Evolutionary conservation across 1,140 invertebrate species (phyloP), one percentile per base, ranked within the genome.

Genomic region (Augochlora pura): DNA sequence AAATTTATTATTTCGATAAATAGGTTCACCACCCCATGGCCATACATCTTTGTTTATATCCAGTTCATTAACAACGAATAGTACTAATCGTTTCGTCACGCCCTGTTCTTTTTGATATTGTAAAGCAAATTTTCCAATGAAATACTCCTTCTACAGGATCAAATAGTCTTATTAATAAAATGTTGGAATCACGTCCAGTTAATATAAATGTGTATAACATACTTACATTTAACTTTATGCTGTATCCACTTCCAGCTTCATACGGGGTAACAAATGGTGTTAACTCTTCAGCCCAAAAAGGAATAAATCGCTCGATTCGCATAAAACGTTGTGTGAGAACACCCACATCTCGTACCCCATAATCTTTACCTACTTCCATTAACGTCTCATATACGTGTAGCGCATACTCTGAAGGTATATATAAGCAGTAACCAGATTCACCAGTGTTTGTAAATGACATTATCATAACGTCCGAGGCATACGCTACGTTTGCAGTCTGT

Each of bases 401-500:
- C 7, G 96, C 96, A 92, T 96, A 97, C 93, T 97, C 94, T 8
- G 95, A 95, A 27, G 96, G 97, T 75, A 97, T 95, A 88, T 97
- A 97, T 0, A 98, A 91, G 68, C 96, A 96, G 93, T 96, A 97
- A 10, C 97, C 97, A 86, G 96, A 94, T 91, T 97, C 97, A 39
- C 97, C 97, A 68, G 96, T 97, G 86, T 97, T 96, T 0, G 97
- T 97, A 74, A 97, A 95, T 77, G 95, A 95, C 95, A 97, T 96
- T 42, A 96, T 95, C 91, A 96, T 95, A 23, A 98, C 96, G 80
- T 96, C 95, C 62, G 95, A 96, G 8, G 96, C 96, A 90, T 96
- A 95, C 2, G 96, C 96, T 70, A 97, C 94, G 88, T 97, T 95
- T 27, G 97, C 94, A 88, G 95, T 94, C 94, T 95, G 78, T 49